Evolutionary conservation across 1,140 invertebrate genomes (phyloP).

Genomic region (Trachymyrmex septentrionalis): DNA sequence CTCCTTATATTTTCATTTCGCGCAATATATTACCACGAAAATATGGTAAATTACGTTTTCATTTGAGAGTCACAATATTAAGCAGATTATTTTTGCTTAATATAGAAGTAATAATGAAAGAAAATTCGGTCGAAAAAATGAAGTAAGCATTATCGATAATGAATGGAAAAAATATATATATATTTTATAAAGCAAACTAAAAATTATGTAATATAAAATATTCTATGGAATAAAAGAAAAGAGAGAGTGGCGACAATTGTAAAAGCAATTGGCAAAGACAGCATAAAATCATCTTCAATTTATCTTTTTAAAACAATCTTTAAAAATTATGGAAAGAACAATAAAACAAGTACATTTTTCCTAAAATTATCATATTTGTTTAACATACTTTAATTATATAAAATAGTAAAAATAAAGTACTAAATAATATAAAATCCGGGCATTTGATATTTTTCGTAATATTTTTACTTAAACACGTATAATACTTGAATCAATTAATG

Average conservation of each 20-base stretch:
- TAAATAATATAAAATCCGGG: background rate
- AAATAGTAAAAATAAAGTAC: background rate
- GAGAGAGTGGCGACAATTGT: background rate
- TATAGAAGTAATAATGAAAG: slow-evolving; percentile 7
- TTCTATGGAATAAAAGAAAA: background rate
- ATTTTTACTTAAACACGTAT: background rate
- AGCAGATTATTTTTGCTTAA: slow-evolving; percentile 44
- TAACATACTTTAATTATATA: too few species aligned
- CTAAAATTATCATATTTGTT: background rate
- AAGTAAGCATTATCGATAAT: background rate
- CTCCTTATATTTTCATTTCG: slow-evolving; percentile 28
- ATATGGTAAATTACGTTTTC: slow-evolving; percentile 35
- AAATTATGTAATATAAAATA: slow-evolving; percentile 10
- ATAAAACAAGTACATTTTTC: background rate
- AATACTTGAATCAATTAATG: slow-evolving; percentile 5
- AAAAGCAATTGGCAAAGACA: background rate
- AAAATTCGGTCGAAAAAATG: background rate
- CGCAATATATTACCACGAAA: slow-evolving; percentile 35
- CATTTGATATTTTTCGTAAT: background rate
- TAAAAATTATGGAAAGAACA: background rate
- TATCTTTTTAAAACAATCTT: background rate
- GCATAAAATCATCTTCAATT: background rate
- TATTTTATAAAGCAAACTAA: slow-evolving; percentile 13
- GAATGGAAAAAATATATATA: background rate
- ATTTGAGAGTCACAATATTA: slow-evolving; percentile 4